Evolutionary conservation across 30 jellyfish, hydroid and myxozoan species (phyloP).

Genomic region (Nemopilema nomurai): DNA sequence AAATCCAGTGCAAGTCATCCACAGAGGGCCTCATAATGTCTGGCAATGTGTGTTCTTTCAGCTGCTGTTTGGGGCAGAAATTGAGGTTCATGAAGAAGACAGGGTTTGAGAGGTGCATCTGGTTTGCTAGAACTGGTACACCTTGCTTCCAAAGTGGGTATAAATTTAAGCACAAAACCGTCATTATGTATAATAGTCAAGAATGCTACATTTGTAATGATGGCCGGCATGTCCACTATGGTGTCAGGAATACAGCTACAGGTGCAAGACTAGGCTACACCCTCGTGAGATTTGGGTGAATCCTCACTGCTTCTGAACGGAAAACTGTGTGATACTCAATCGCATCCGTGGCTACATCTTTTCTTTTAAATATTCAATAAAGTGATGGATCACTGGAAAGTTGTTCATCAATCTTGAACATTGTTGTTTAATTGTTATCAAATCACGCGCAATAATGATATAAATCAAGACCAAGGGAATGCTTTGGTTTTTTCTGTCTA

Average conservation of each 20-base stretch:
- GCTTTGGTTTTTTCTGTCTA: no score
- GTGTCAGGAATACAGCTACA: background rate
- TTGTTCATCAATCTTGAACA: no score
- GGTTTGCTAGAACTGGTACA: background rate
- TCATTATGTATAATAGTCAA: constrained; percentile 4
- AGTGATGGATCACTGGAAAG: no score
- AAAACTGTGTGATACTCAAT: background rate
- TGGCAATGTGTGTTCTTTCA: constrained; percentile 12
- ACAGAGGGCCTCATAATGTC: constrained; percentile 6
- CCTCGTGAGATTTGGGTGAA: constrained; percentile 5
- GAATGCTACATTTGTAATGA: constrained; percentile 21
- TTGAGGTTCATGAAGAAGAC: background rate
- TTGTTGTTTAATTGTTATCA: no score
- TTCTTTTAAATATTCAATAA: no score
- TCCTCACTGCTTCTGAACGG: background rate
- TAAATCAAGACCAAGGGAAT: no score
- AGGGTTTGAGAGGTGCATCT: background rate
- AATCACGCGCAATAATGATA: no score
- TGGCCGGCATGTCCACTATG: background rate
- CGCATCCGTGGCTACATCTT: background rate
- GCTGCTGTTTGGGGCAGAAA: constrained; percentile 10
- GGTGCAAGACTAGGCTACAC: background rate
- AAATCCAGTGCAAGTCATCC: background rate
- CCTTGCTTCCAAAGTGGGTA: constrained; percentile 3
- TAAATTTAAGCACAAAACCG: constrained; percentile 18